phyloP scores from a whole-genome alignment of 2,888 invertebrate genomes.

The Orgyia antiqua region DNA sequence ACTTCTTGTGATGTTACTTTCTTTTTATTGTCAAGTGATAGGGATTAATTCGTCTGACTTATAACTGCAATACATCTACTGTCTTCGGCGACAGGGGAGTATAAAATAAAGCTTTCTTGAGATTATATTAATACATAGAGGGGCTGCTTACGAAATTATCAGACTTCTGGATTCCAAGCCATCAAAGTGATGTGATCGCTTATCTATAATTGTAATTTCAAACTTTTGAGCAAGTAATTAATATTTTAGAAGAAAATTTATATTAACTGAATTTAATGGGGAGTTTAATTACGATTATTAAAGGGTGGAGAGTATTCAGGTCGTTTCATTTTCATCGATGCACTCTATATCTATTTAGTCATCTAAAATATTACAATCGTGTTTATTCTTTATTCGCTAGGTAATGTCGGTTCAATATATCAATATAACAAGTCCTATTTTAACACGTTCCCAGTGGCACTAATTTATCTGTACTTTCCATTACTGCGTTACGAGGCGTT shows the following conservation, averaged over 20 bases:
- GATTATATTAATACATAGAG: constrained; percentile 72
- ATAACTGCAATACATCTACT: constrained; percentile 75
- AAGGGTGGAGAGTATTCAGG: too few relatives aligned
- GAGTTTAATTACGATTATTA: too few relatives aligned
- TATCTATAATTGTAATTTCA: constrained; percentile 26
- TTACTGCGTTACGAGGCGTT: too few relatives aligned
- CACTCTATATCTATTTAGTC: too few relatives aligned
- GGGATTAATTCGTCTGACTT: constrained; percentile 76
- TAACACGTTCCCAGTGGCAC: too few relatives aligned
- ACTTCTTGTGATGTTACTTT: constrained; percentile 72
- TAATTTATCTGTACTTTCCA: too few relatives aligned
- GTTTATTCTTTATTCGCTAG: too few relatives aligned
- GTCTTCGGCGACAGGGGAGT: constrained; percentile 55
- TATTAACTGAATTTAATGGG: too few relatives aligned
- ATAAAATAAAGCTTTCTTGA: constrained; percentile 71
- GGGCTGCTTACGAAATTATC: constrained; percentile 57
- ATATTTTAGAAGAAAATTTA: not conserved
- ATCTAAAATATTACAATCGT: too few relatives aligned
- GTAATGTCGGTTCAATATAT: too few relatives aligned
- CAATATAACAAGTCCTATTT: too few relatives aligned
- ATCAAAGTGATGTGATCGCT: constrained; percentile 48
- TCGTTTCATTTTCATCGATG: too few relatives aligned
- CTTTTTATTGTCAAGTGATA: constrained; percentile 74
- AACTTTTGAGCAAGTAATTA: constrained; percentile 7
- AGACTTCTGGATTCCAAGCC: constrained; percentile 60